Percentiles rank a stretch among this genome's conserved stretches.
Conservation (phyloP, 2,888 invertebrate species). For the Macaria notata region DNA sequence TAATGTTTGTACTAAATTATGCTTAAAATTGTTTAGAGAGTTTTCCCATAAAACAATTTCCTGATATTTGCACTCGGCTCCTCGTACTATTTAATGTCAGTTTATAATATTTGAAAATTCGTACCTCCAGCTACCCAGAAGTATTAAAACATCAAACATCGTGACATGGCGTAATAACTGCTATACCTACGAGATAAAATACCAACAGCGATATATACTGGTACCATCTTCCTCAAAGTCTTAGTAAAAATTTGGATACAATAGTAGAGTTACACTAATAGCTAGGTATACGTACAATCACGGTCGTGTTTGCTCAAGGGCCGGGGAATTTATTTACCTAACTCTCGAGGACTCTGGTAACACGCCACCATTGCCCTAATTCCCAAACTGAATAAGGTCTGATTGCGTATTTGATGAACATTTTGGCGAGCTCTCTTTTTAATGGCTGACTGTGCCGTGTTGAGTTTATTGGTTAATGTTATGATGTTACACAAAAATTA, state of each 20-base stretch:
- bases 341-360: slow-evolving; percentile 60
- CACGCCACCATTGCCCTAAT: slow-evolving; percentile 53
- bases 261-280: slow-evolving; percentile 21
- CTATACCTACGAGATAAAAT: no score
- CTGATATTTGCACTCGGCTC: no score
- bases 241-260: slow-evolving; percentile 14
- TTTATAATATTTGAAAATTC: no score
- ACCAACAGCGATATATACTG: no score
- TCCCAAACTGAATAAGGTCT: slow-evolving; percentile 67
- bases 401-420: slow-evolving; percentile 60
- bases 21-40: no score
- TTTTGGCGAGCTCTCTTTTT: slow-evolving; percentile 41
- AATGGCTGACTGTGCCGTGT: slow-evolving; percentile 39
- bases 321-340: slow-evolving; percentile 70
- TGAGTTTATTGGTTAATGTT: slow-evolving; percentile 8
- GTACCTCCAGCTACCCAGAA: no score
- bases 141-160: no score
- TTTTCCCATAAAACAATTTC: no score
- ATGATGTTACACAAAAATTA: slow-evolving; percentile 1
- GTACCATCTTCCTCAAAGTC: slow-evolving; percentile 1
- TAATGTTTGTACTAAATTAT: no score
- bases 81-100: no score
- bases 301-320: slow-evolving; percentile 59
- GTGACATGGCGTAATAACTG: no score
- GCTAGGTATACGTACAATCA: slow-evolving; percentile 51